Percentiles rank a stretch among this genome's conserved stretches.
Evolutionary conservation across 2,888 invertebrate genomes (phyloP).

Genomic region (Pammene aurita): DNA sequence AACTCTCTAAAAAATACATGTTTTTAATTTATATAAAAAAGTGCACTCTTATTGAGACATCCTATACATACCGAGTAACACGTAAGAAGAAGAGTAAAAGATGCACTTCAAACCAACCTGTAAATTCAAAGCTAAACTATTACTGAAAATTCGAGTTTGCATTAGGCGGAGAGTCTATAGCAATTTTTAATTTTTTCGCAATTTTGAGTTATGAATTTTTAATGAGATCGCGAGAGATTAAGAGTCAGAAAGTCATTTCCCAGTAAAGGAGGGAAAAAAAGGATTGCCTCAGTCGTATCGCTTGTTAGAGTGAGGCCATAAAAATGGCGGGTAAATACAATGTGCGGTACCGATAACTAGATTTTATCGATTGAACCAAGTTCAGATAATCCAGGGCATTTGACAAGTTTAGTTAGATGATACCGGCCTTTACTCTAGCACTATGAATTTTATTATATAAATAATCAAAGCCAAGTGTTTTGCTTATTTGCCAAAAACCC

Average conservation of each 20-base stretch:
- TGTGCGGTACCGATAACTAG: not conserved
- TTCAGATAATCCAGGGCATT: too few relatives aligned
- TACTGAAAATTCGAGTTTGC: conserved; percentile 18
- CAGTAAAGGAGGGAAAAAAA: conserved; percentile 79
- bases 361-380: too few relatives aligned
- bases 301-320: conserved; percentile 68
- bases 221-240: conserved; percentile 85
- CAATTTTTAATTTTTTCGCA: conserved; percentile 81
- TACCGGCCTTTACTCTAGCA: too few relatives aligned
- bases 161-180: conserved; percentile 51
- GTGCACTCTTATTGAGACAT: too few relatives aligned
- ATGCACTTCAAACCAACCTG: too few relatives aligned
- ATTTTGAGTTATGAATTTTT: conserved; percentile 85
- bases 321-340: conserved; percentile 46
- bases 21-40: too few relatives aligned
- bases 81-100: not conserved
- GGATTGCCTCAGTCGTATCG: conserved; percentile 71
- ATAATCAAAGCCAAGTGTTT: too few relatives aligned
- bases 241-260: conserved; percentile 84
- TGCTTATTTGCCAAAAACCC: too few relatives aligned
- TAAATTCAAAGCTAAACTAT: conserved; percentile 23
- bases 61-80: too few relatives aligned
- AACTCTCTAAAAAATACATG: too few relatives aligned
- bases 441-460: too few relatives aligned
- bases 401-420: too few relatives aligned